Evolutionary conservation across 2,888 invertebrate species (phyloP).

Genomic region (Brachyptera risi): DNA sequence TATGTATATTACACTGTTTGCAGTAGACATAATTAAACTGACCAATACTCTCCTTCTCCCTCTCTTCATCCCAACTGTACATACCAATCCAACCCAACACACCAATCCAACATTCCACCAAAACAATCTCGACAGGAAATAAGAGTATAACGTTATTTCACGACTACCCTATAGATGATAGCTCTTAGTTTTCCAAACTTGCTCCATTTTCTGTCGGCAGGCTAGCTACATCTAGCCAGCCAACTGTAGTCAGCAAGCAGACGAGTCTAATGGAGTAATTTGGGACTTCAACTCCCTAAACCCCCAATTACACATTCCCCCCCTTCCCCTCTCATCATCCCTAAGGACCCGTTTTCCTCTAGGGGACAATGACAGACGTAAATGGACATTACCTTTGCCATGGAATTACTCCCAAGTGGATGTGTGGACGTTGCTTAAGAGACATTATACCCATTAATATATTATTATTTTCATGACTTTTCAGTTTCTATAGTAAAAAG

Average conservation of each 20-base stretch:
- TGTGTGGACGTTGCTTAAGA: not conserved
- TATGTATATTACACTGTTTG: too few relatives aligned
- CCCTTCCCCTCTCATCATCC: constrained; percentile 7
- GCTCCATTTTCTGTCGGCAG: not conserved
- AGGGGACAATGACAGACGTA: constrained; percentile 26
- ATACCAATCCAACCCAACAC: too few relatives aligned
- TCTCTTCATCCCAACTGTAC: too few relatives aligned
- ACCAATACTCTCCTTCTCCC: too few relatives aligned
- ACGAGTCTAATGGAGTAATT: constrained; percentile 31
- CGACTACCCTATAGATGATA: constrained; percentile 9
- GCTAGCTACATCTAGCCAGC: not conserved
- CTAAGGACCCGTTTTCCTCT: constrained; percentile 24
- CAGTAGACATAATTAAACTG: too few relatives aligned
- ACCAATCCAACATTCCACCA: too few relatives aligned
- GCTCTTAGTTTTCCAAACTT: constrained; percentile 13
- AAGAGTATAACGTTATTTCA: too few relatives aligned
- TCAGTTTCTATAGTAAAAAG: constrained; percentile 3
- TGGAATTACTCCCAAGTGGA: constrained; percentile 29
- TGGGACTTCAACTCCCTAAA: constrained; percentile 30
- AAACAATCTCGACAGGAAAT: too few relatives aligned
- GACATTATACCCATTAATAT: too few relatives aligned
- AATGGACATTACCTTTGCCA: constrained; percentile 32
- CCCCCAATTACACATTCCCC: constrained; percentile 33
- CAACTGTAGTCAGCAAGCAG: constrained; percentile 11
- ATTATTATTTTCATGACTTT: not conserved